Percentiles rank a stretch among this genome's conserved stretches.
Conservation (phyloP, 1,140 invertebrate species). For the Teleopsis dalmanni region DNA sequence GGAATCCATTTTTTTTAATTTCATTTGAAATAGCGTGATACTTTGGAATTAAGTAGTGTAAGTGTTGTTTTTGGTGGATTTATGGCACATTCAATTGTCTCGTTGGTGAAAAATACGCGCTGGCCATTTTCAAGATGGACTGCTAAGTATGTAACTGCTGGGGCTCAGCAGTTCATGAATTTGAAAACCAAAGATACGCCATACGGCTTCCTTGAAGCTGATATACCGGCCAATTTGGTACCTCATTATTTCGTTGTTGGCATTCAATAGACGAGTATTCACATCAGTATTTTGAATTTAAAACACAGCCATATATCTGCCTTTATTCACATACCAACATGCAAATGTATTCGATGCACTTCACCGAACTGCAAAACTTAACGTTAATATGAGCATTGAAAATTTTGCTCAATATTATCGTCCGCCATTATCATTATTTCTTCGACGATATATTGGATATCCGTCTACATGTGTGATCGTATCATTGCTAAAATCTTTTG, state of each 20-base stretch:
- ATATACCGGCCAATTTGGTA: constrained; percentile 45
- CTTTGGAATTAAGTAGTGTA: constrained; percentile 43
- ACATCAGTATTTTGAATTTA: constrained; percentile 11
- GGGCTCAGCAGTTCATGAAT: constrained; percentile 33
- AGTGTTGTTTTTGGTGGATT: constrained; percentile 34
- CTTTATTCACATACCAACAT: constrained; percentile 48
- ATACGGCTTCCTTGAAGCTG: constrained; percentile 42
- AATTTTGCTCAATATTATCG: constrained; percentile 42
- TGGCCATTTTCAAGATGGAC: constrained; percentile 44
- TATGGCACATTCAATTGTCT: constrained; percentile 22
- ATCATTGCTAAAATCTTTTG: constrained; percentile 18
- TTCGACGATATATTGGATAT: constrained; percentile 34
- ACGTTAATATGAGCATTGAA: constrained; percentile 49
- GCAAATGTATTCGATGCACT: constrained; percentile 49
- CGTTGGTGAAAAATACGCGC: constrained; percentile 31
- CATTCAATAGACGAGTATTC: too few species aligned
- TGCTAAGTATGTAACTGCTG: constrained; percentile 35
- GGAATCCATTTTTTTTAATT: constrained; percentile 27
- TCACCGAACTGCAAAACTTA: constrained; percentile 48
- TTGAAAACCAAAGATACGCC: constrained; percentile 35
- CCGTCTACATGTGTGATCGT: constrained; percentile 34
- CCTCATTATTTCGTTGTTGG: too few species aligned
- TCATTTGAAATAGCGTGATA: constrained; percentile 44
- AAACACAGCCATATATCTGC: constrained; percentile 43
- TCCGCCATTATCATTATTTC: constrained; percentile 12